A percentile compares a stretch with the other conserved stretches of the same genome.
These are phyloP conservation scores for Semotilus atromaculatus DNA, from an alignment of 2,797 vertebrate genomes.

Conservation along the genomic window DNA sequence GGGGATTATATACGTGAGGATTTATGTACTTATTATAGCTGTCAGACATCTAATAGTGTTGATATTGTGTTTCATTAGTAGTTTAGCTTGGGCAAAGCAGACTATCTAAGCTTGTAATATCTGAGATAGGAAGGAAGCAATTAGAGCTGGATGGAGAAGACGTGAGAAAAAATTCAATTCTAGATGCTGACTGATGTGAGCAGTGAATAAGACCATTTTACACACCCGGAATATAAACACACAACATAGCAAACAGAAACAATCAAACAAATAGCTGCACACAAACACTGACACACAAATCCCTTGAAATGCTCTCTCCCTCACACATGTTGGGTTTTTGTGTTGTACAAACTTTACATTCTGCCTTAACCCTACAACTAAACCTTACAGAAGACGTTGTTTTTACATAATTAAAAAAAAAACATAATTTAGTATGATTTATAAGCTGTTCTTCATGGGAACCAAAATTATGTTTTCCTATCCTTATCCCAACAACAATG, in stretches of 20 bases:
- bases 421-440: too few species aligned
- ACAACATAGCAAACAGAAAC: neutral
- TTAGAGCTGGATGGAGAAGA: slow-evolving; percentile 51
- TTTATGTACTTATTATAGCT: slow-evolving; percentile 55
- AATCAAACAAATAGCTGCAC: slow-evolving; percentile 1
- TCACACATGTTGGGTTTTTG: neutral
- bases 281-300: slow-evolving; percentile 5
- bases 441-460: too few species aligned
- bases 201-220: slow-evolving; percentile 32
- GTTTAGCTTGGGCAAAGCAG: slow-evolving; percentile 45
- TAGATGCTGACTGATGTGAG: slow-evolving; percentile 58
- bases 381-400: neutral
- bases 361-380: neutral
- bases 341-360: neutral
- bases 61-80: slow-evolving; percentile 58
- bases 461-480: too few species aligned
- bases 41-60: slow-evolving; percentile 56
- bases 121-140: slow-evolving; percentile 59
- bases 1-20: slow-evolving; percentile 37
- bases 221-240: slow-evolving; percentile 43
- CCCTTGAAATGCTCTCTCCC: neutral
- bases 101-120: slow-evolving; percentile 52
- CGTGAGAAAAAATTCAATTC: slow-evolving; percentile 62
- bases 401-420: too few species aligned
- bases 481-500: too few species aligned